Evolutionary conservation across 2,113 vertebrate genomes (phyloP).

Genomic region (Epinephelus cyanopodus): DNA sequence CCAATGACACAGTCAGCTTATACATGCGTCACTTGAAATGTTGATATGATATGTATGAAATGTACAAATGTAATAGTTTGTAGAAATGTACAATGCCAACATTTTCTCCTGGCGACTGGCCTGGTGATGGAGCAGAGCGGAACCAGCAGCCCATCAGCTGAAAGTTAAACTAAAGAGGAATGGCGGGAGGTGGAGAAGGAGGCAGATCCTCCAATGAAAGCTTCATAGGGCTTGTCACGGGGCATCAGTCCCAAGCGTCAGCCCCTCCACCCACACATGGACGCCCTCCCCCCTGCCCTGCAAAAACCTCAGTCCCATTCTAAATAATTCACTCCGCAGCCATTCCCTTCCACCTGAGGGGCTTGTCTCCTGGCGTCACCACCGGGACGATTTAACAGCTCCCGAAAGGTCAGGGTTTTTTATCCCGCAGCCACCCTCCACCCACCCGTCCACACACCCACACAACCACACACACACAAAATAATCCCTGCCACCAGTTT

Average conservation of each 20-base stretch:
- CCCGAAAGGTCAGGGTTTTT: slow-evolving; percentile 84
- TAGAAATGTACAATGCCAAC: too few relatives aligned
- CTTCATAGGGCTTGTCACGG: slow-evolving; percentile 76
- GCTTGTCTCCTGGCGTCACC: slow-evolving; percentile 89
- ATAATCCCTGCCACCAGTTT: slow-evolving; percentile 62
- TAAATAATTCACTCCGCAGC: slow-evolving; percentile 88
- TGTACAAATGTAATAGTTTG: too few relatives aligned
- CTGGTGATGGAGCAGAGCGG: slow-evolving; percentile 30
- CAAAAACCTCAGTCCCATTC: slow-evolving; percentile 77
- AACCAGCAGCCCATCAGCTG: slow-evolving; percentile 41
- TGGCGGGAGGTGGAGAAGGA: slow-evolving; percentile 46
- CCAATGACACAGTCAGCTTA: too few relatives aligned
- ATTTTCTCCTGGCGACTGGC: too few relatives aligned
- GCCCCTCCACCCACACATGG: slow-evolving; percentile 58
- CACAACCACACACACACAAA: slow-evolving; percentile 29
- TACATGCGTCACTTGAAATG: too few relatives aligned
- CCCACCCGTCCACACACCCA: slow-evolving; percentile 21
- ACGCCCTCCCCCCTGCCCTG: background rate
- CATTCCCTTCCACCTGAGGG: slow-evolving; percentile 89
- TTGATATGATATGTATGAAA: too few relatives aligned
- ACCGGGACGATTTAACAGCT: slow-evolving; percentile 86
- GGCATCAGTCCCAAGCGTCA: slow-evolving; percentile 75
- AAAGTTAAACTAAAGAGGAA: slow-evolving; percentile 58
- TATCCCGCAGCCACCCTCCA: slow-evolving; percentile 36
- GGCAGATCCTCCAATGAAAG: slow-evolving; percentile 62